Percentiles rank a stretch among this genome's conserved stretches.
These are phyloP conservation scores for Oophaga sylvatica DNA, from an alignment of 2,797 vertebrate species.

Conservation along the genomic window DNA sequence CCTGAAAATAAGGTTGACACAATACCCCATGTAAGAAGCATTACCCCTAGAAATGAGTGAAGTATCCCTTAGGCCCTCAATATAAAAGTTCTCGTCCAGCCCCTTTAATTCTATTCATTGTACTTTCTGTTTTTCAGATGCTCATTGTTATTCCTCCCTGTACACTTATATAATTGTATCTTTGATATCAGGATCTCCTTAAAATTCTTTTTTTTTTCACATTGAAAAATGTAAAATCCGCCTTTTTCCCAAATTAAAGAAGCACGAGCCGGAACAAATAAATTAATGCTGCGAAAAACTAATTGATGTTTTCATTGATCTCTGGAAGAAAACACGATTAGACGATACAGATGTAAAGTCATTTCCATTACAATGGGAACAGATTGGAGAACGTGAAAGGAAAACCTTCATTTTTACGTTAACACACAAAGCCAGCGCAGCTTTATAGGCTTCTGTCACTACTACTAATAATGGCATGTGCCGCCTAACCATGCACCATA, in stretches of 20 bases:
- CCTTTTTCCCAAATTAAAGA: background rate
- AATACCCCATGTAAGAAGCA: too few relatives aligned
- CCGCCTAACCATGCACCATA: background rate
- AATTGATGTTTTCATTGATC: conserved; percentile 13
- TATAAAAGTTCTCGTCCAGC: too few relatives aligned
- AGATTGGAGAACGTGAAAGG: background rate
- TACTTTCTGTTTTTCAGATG: background rate
- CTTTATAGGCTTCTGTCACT: background rate
- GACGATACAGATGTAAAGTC: conserved; percentile 15
- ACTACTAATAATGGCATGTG: background rate
- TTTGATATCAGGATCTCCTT: background rate
- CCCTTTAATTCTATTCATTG: too few relatives aligned
- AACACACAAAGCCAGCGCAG: background rate
- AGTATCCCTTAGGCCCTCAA: too few relatives aligned
- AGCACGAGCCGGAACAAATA: conserved; percentile 3
- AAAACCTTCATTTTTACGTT: background rate
- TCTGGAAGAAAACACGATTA: background rate
- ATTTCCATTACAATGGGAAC: conserved; percentile 18
- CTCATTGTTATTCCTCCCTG: background rate
- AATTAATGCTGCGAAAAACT: background rate
- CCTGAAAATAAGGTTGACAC: too few relatives aligned
- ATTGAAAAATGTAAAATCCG: background rate
- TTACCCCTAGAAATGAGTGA: too few relatives aligned
- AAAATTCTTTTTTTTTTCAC: background rate
- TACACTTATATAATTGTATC: background rate